Evolutionary conservation across 2,113 vertebrate species (phyloP).

Genomic region (Atlantisia rogersi): DNA sequence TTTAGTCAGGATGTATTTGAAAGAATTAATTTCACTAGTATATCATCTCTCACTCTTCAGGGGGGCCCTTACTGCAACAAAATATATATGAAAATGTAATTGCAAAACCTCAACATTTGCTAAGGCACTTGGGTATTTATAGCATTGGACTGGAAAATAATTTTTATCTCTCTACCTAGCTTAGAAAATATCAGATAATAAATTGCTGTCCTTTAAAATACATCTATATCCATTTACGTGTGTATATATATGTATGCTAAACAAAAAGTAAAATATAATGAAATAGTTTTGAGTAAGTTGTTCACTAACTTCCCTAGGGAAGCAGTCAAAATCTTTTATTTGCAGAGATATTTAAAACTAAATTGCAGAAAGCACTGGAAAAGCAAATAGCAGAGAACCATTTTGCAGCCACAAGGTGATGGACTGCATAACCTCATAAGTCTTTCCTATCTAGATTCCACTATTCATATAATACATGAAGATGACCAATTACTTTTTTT

Average conservation of each 20-base stretch:
- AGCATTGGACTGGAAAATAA: not conserved
- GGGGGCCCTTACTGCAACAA: not conserved
- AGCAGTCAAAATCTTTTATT: slow-evolving; percentile 6
- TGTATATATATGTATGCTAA: not conserved
- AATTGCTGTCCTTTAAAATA: not conserved
- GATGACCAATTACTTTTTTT: not conserved
- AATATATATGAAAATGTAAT: not conserved
- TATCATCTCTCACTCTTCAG: not conserved
- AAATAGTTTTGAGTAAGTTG: not conserved
- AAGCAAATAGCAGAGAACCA: not conserved
- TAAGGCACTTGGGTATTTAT: not conserved
- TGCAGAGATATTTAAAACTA: slow-evolving; percentile 2
- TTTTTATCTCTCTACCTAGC: not conserved
- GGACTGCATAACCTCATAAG: not conserved
- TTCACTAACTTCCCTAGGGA: not conserved
- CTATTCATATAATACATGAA: not conserved
- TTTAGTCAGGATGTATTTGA: not conserved
- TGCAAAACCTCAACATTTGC: not conserved
- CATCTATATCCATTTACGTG: not conserved
- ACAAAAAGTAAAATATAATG: not conserved
- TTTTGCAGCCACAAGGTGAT: not conserved
- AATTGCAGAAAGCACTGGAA: not conserved
- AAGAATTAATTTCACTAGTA: not conserved
- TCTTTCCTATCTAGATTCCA: not conserved
- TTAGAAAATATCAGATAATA: not conserved